Evolutionary conservation across 2,797 vertebrate genomes (phyloP).

Genomic region (Myotis pilosus): DNA sequence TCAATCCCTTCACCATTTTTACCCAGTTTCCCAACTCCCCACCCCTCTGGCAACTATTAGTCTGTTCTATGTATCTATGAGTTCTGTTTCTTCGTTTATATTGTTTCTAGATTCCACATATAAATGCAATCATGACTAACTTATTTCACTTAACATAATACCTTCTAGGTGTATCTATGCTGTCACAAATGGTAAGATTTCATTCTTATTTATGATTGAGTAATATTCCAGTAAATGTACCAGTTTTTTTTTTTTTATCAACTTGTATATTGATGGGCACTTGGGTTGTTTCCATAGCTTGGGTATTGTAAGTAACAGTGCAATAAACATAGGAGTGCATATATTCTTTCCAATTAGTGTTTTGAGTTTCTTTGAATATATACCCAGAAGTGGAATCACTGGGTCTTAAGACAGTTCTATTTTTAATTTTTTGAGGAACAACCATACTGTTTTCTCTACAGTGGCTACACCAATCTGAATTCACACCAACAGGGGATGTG

Average conservation of each 20-base stretch:
- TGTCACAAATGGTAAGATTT: not conserved
- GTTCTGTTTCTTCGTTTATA: not conserved
- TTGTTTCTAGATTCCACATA: not conserved
- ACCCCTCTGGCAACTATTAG: not conserved
- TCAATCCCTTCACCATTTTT: not conserved
- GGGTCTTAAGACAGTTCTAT: not conserved
- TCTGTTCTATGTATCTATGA: not conserved
- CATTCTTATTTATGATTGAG: not conserved
- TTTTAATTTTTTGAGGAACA: not conserved
- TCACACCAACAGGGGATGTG: not conserved
- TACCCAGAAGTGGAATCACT: not conserved
- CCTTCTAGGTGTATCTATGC: not conserved
- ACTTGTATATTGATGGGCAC: not conserved
- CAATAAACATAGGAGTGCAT: not conserved
- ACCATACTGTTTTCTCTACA: not conserved
- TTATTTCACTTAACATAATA: not conserved
- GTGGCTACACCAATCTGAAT: not conserved
- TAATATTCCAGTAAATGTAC: not conserved
- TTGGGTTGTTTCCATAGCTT: not conserved
- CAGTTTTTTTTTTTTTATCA: not conserved
- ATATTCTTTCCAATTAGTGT: not conserved
- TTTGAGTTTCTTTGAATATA: not conserved
- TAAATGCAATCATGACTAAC: not conserved
- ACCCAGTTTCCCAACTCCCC: not conserved
- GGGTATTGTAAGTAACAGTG: not conserved